These are phyloP conservation scores for Arctocebus calabarensis DNA, from an alignment of 2,797 vertebrate genomes.

Conservation along the genomic window DNA sequence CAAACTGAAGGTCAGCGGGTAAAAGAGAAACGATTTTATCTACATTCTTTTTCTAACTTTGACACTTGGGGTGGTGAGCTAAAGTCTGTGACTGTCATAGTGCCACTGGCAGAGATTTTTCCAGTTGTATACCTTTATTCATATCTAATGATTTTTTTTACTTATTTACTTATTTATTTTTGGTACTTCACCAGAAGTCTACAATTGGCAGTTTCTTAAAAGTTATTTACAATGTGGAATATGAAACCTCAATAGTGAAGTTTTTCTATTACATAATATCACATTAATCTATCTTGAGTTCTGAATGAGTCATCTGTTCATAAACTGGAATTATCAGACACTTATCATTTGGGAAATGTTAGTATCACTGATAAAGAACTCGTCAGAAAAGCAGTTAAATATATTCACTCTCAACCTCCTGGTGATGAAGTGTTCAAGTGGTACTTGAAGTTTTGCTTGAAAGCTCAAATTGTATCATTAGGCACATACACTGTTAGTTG, in stretches of 20 bases:
- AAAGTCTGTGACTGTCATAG: neutral
- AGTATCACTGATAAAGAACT: neutral
- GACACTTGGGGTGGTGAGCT: neutral
- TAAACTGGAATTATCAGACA: neutral
- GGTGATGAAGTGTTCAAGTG: neutral
- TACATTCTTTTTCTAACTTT: constrained; percentile 26
- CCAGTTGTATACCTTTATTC: neutral
- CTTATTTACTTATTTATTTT: neutral
- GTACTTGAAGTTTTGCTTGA: constrained; percentile 15
- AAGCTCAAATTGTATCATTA: neutral
- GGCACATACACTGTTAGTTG: neutral
- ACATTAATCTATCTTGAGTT: neutral
- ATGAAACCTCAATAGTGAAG: neutral
- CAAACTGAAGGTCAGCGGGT: constrained; percentile 6
- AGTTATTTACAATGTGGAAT: neutral
- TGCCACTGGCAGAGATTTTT: neutral
- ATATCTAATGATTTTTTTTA: neutral
- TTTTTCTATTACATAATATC: neutral
- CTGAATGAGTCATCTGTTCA: neutral
- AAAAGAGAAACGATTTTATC: neutral
- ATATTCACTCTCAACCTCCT: neutral
- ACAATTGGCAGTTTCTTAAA: neutral
- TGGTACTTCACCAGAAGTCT: neutral
- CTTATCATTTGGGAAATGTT: constrained; percentile 30
- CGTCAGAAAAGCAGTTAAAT: neutral